phyloP scores from a whole-genome alignment of 2,888 invertebrate species.

The Synanthedon myopaeformis region DNA sequence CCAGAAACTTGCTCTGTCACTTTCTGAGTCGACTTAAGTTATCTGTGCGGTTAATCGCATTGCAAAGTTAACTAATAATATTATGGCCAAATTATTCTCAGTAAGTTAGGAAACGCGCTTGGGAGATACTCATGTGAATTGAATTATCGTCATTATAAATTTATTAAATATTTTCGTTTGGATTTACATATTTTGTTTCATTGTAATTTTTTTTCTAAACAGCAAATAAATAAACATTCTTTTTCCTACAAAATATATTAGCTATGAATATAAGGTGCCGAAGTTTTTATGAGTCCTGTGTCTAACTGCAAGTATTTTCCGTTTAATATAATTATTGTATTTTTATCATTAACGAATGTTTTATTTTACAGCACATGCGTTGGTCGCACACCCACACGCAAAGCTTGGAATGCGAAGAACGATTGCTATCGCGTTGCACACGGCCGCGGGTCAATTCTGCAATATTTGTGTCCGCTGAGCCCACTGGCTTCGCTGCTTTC shows the following conservation, averaged over 20 bases:
- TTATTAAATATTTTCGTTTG: too few relatives aligned
- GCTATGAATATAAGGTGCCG: neutral
- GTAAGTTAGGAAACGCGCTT: neutral
- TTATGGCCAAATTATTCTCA: constrained; percentile 1
- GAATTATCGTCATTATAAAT: neutral
- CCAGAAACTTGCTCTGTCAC: constrained; percentile 3
- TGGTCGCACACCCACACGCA: constrained; percentile 77
- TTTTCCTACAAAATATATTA: too few relatives aligned
- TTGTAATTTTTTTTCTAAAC: too few relatives aligned
- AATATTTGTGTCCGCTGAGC: constrained; percentile 83
- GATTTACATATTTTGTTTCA: too few relatives aligned
- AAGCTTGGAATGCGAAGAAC: constrained; percentile 74
- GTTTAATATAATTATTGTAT: constrained; percentile 15
- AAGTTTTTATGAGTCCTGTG: neutral
- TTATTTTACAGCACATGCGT: constrained; percentile 73
- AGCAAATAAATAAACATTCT: too few relatives aligned
- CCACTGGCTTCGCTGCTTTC: constrained; percentile 80
- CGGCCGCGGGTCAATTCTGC: constrained; percentile 88
- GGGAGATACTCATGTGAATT: neutral
- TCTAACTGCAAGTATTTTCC: neutral
- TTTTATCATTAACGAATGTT: too few relatives aligned
- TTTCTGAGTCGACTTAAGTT: constrained; percentile 2
- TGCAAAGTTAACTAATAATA: constrained; percentile 1
- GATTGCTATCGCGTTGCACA: constrained; percentile 67
- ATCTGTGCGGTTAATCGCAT: constrained; percentile 4